Evolutionary conservation across 1,140 invertebrate genomes (phyloP), one percentile per base, ranked within the genome.

Genomic region (Neocloeon triangulifer): DNA sequence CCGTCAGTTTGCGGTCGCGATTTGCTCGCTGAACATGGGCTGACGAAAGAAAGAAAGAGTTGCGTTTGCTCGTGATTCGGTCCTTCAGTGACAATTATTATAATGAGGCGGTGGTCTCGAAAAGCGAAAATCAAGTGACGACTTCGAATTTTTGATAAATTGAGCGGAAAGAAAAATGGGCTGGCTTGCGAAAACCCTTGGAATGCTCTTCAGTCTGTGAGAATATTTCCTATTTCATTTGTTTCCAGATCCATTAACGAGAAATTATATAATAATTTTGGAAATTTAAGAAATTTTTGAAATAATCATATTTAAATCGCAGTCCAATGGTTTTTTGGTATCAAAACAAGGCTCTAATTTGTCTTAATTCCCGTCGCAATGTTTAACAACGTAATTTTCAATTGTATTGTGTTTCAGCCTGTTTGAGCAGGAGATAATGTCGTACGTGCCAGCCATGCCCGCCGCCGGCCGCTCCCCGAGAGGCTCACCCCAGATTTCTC

Each of bases 391-490:
- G 15, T 19, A 30, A 4, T 15, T n/a, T n/a, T n/a, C n/a, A n/a
- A n/a, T 39, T 37, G 21, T n/a, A n/a, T n/a, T n/a, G 19, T 32
- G 7, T 37, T 35, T 19, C 63, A 91, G 85, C 63, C 67, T 92
- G 42, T 94, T 92, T 62, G 86, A 95, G 53, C 81, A 92, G 65
- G 88, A 95, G 63, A 92, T 95, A 46, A 92, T 92, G 85, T 88
- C 82, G 33, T 92, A 91, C 57, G 79, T 92, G 45, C 86, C 86
- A 38, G 73, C 76, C 33, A 52, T 61, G 51, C 12, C 40, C 41
- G 12, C 37, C 50, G 46, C 30, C 46, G 10, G 31, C 41, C 25
- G 37, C 41, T 63, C 62, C 37, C 59, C 62, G 2, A 44, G 54
- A 23, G 57, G 54, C n/a, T 72, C 71, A 12, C 69, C 73, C 2